These are phyloP conservation scores for Apodemus agrarius DNA, from an alignment of 2,797 vertebrate genomes.

Conservation along the genomic window DNA sequence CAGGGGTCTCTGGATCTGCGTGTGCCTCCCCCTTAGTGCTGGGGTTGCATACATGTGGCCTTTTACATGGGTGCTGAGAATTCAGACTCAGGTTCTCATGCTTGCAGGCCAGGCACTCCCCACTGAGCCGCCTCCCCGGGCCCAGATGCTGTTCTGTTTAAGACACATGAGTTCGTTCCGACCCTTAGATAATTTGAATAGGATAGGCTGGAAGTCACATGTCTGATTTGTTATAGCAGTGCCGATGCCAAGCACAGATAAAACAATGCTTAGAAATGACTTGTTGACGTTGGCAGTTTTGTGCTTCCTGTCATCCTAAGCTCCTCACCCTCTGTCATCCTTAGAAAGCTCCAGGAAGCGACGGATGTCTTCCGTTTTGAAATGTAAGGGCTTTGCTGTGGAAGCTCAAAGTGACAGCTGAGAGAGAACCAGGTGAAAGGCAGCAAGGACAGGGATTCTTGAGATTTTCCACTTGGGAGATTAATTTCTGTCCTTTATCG, in stretches of 20 bases:
- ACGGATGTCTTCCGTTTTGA: background rate
- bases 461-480: background rate
- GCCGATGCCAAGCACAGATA: slow-evolving; percentile 41
- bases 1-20: background rate
- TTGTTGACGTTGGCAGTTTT: slow-evolving; percentile 39
- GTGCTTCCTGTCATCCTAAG: slow-evolving; percentile 1
- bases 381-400: background rate
- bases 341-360: slow-evolving; percentile 27
- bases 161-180: slow-evolving; percentile 16
- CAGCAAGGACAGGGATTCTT: background rate
- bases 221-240: slow-evolving; percentile 21
- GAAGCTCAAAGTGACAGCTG: background rate
- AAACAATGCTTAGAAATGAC: slow-evolving; percentile 17
- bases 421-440: background rate
- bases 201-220: background rate
- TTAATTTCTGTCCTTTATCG: background rate
- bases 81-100: background rate
- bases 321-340: background rate
- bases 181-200: slow-evolving; percentile 34
- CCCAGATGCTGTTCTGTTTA: background rate
- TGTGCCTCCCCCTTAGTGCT: background rate
- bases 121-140: background rate
- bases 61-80: background rate
- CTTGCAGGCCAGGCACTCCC: background rate
- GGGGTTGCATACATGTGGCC: background rate